Base-by-base conservation (phyloP, 2,113 vertebrate genomes). In the Xiphophorus maculatus region DNA sequence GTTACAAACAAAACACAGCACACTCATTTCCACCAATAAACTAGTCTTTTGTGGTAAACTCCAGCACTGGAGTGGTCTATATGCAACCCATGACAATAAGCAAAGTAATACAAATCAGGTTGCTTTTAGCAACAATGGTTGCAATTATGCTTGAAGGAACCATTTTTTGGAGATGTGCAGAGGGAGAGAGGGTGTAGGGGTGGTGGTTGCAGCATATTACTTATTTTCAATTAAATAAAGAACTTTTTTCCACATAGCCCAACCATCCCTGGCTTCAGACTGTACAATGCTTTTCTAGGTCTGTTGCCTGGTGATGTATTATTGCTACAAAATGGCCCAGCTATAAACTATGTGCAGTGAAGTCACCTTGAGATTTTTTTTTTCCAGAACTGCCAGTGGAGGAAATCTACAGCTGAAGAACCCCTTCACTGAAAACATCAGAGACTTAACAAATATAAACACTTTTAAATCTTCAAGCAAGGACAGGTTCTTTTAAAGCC, bases 341-440 rank as follows among this genome's bases (percentile, higher is more conserved):
- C 35, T 48, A 44, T 73, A 42, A 85, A 83, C 42, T 48, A 48
- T 77, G 66, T 51, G 32, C 67, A 79, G 13, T 70, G 77, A 74
- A 65, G 65, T 81, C 80, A 87, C 80, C 73, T 79, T 85, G 68
- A 66, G 51, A 51, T 19, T 60, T 76, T 1, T 62, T 37, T 11
- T 58, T 58, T 58, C 25, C 25, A 58, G 51, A 0, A 63, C 42
- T 66, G 37, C 14, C 42, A 17, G 61, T 42, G 9, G 40, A 69
- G 32, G 6, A 69, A 61, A 79, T 69, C 48, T 74, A 51, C 74
- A 66, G 63, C 7, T 30, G 63, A 44, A 22, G 37, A 70, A 75
- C 68, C 32, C 51, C 27, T 80, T 86, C 66, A 62, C 64, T 28
- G 73, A 73, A 79, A 85, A 76, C 64, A 54, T 75, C 68, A 79